Base-by-base conservation (phyloP, 2,797 vertebrate genomes). In the Chrysocyon brachyurus region DNA sequence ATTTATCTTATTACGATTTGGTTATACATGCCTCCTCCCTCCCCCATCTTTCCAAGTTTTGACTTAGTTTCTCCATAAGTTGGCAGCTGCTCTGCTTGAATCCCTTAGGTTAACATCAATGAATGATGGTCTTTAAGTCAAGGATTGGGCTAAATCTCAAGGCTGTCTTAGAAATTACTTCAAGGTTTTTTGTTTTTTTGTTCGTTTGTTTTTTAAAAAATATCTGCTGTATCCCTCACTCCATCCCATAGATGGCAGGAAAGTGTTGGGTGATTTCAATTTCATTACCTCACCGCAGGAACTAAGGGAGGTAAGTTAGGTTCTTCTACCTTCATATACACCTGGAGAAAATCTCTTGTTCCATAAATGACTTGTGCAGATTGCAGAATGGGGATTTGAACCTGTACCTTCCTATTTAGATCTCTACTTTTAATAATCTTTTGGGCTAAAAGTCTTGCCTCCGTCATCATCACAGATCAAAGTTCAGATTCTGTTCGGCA, bases 381-480 rank as follows among this genome's bases (percentile, higher is more conserved):
- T 73, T 57, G 33, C 31, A 54, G 19, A 85, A 28, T n/a, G 24
- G 46, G 26, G 9, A 88, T 73, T 93, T 94, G 61, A 79, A 78
- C 36, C 64, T 73, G 15, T n/a, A 26, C 63, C 52, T 72, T 63
- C 28, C 19, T 22, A 83, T 3, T 14, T 73, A 70, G 46, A 56
- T 59, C 52, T 57, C 81, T 97, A 28, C 40, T 91, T 82, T 85
- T 66, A 40, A 82, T 59, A 91, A 31, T 83, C 11, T 26, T 88
- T 22, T 88, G 24, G 91, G 36, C 28, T 26, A n/a, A 56, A 75
- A 40, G 2, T 81, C 77, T 92, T 87, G 12, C 16, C 15, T 84
- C 16, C 73, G 16, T 83, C 33, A 59, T 77, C 63, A 40, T 77
- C 63, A 40, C 26, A 87, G 12, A 81, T 49, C 36, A 86, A n/a